phyloP scores from a whole-genome alignment of 2,888 invertebrate genomes.

The Euplagia quadripunctaria region DNA sequence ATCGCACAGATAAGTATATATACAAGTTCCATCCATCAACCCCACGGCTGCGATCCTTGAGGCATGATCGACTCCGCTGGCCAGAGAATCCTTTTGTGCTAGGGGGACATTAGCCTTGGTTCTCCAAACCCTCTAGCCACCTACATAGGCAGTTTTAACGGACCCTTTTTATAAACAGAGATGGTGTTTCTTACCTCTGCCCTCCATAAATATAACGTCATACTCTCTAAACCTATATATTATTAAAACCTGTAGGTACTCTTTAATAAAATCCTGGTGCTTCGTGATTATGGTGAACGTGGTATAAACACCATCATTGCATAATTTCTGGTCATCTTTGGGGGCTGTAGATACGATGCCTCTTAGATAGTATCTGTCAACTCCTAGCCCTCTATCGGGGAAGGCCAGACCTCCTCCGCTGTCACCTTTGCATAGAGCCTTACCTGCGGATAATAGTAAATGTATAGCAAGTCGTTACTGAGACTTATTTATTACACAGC shows the following conservation, averaged over 20 bases:
- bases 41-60: too few relatives aligned
- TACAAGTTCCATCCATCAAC: too few relatives aligned
- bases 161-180: too few relatives aligned
- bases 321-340: conserved; percentile 38
- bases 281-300: conserved; percentile 54
- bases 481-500: too few relatives aligned
- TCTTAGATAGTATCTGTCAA: conserved; percentile 57
- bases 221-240: background rate
- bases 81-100: too few relatives aligned
- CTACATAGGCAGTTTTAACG: too few relatives aligned
- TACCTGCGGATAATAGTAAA: conserved; percentile 27
- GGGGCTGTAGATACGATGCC: conserved; percentile 64
- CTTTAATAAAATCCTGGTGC: conserved; percentile 48
- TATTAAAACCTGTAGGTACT: background rate
- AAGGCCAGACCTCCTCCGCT: conserved; percentile 55
- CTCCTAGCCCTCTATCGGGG: background rate
- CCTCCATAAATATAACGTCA: background rate
- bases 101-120: too few relatives aligned
- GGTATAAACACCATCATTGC: conserved; percentile 46
- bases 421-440: conserved; percentile 49
- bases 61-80: too few relatives aligned
- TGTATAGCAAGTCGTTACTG: background rate
- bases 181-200: too few relatives aligned
- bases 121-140: too few relatives aligned
- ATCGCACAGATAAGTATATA: too few relatives aligned